Base-by-base conservation (phyloP, 2,113 vertebrate genomes). In the Excalfactoria chinensis region DNA sequence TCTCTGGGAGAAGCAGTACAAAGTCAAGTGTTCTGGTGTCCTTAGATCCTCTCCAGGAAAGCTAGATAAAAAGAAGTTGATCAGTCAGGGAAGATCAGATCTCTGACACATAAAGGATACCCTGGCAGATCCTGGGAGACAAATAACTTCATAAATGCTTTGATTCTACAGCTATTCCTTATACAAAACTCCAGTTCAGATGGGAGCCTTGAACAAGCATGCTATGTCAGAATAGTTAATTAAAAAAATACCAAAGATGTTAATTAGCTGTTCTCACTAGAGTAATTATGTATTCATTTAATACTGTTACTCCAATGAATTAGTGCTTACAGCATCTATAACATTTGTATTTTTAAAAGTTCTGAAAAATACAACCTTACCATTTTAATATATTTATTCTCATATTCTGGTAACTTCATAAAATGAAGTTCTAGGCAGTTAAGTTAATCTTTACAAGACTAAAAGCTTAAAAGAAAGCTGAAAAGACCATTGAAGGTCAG, bases 401-500 rank as follows among this genome's bases (percentile, higher is more conserved):
- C 41, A 70, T 71, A 69, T 86, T 84, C 86, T 86, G 53, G 69
- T 91, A 95, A 95, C 89, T 97, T 97, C 95, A 95, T 94, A 86
- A 96, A 96, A 96, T 91, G 95, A 97, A 98, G 82, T 97, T 97
- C 97, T 93, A 96, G 86, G 88, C 92, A 97, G 94, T 93, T 88
- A 97, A 97, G 88, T 97, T 98, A 98, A 98, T 98, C 97, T 97
- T 97, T 97, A 74, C 89, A 97, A 96, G 97, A 97, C 96, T 97
- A 97, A 96, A 96, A 95, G 97, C 97, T 97, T 98, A 98, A 97
- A 97, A 97, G 93, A 95, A 98, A 96, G 93, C 95, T 97, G 96
- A 96, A 97, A 97, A 98, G 97, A 98, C 97, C 96, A 97, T 66
- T 98, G 98, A 98, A 98, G 98, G 98, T 98, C 98, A 98, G 86